Percentiles rank a stretch among this genome's conserved stretches.
These are phyloP conservation scores for Festucalex cinctus DNA, from an alignment of 2,113 vertebrate genomes.

Conservation along the genomic window DNA sequence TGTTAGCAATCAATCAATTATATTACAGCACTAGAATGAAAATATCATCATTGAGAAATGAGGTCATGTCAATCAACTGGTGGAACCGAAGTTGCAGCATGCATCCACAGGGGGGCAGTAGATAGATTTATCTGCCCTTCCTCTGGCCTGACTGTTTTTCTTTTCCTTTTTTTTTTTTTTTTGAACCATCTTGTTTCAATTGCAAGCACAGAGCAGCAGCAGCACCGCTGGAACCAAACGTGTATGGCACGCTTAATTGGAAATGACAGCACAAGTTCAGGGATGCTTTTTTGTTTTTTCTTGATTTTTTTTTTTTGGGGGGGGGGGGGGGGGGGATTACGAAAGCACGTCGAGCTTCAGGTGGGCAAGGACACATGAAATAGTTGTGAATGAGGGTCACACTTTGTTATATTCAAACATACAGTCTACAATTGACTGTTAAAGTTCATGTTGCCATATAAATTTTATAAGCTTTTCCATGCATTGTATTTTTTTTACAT, in stretches of 20 bases:
- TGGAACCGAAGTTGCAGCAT: constrained; percentile 1
- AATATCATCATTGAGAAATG: background rate
- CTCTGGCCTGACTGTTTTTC: background rate
- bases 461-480: background rate
- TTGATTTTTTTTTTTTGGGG: constrained; percentile 8
- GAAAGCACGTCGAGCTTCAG: constrained; percentile 12
- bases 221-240: constrained; percentile 16
- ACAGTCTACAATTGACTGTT: background rate
- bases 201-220: constrained; percentile 24
- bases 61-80: background rate
- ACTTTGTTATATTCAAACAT: background rate
- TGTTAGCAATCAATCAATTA: background rate
- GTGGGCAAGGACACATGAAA: constrained; percentile 25
- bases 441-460: background rate
- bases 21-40: background rate
- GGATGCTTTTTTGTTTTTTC: constrained; percentile 21
- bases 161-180: constrained; percentile 7
- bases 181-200: constrained; percentile 51
- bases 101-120: constrained; percentile 64
- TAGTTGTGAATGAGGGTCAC: constrained; percentile 4
- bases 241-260: constrained; percentile 30
- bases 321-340: constrained; percentile 41
- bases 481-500: background rate
- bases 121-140: constrained; percentile 20
- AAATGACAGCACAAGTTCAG: constrained; percentile 38